Evolutionary conservation across 64 coral and sea anemone genomes (phyloP).

Genomic region (Montipora cactus): DNA sequence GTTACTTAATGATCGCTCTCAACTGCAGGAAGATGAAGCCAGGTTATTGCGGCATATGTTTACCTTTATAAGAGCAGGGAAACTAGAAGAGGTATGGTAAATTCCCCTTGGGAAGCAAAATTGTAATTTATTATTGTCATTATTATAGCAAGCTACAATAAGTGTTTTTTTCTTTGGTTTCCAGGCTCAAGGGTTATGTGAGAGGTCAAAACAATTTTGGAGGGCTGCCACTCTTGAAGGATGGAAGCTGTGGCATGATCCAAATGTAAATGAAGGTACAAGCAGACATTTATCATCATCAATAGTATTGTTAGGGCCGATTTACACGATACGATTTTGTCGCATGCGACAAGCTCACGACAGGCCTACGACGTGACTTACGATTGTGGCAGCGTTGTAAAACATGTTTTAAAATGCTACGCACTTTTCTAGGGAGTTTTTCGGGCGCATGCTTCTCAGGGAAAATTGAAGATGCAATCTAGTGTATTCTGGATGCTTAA

Average conservation of each 20-base stretch:
- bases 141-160: no score
- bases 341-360: no score
- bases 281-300: no score
- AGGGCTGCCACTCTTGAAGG: slow-evolving; percentile 95
- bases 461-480: no score
- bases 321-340: no score
- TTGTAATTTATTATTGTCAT: background rate
- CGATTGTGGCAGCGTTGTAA: no score
- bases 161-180: background rate
- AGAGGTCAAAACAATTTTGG: slow-evolving; percentile 91
- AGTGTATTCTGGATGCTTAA: no score
- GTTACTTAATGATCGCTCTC: background rate
- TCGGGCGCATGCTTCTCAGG: no score
- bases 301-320: no score
- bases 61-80: slow-evolving; percentile 92
- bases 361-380: no score
- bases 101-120: background rate
- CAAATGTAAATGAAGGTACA: slow-evolving; percentile 79
- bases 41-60: slow-evolving; percentile 90
- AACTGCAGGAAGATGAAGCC: slow-evolving; percentile 90
- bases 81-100: slow-evolving; percentile 80
- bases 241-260: slow-evolving; percentile 91
- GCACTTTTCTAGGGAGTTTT: no score
- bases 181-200: slow-evolving; percentile 89
- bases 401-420: no score